Evolutionary conservation across 2,888 invertebrate species (phyloP), one percentile per base, ranked within the genome.

Genomic region (Pyrrhosoma nymphula): DNA sequence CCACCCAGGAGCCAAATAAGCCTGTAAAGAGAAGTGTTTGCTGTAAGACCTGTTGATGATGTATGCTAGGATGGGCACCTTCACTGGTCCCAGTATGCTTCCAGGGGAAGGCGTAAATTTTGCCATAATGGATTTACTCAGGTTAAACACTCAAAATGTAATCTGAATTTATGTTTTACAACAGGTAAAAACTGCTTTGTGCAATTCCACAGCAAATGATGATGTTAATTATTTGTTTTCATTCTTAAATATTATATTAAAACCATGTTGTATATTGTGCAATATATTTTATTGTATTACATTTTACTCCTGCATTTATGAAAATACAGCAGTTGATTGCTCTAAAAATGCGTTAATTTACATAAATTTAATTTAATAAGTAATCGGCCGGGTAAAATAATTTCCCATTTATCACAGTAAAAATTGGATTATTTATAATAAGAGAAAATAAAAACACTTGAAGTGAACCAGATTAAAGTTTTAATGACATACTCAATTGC

Each of bases 61-160:
- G 30, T 88, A 4, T 30, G 39, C 35, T 88, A 30, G 4, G 88
- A 88, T 88, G 30, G 88, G 14, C 88, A 88, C 35, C 75, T n/a
- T 6, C 30, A 88, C 88, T 88, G 88, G 88, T 30, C 35, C 18
- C 30, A 88, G 88, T 88, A 88, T 39, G 12, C 88, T 88, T 30
- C 35, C 88, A 88, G 6, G 88, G 88, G 88, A 12, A 88, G 88
- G 88, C 6, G 88, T 88, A 39, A 88, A 88, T 88, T 35, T 88
- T 30, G 35, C 30, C 30, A 2, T 18, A 88, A n/a, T n/a, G n/a
- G n/a, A n/a, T n/a, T n/a, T n/a, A n/a, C n/a, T n/a, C n/a, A n/a
- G n/a, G n/a, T n/a, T 12, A 88, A 35, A 88, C n/a, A 6, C 20
- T 20, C 30, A 35, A 88, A 30, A 88, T 88, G 88, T 88, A 12